These are phyloP conservation scores for Subacronicta megacephala DNA, from an alignment of 2,888 invertebrate species.

Conservation along the genomic window DNA sequence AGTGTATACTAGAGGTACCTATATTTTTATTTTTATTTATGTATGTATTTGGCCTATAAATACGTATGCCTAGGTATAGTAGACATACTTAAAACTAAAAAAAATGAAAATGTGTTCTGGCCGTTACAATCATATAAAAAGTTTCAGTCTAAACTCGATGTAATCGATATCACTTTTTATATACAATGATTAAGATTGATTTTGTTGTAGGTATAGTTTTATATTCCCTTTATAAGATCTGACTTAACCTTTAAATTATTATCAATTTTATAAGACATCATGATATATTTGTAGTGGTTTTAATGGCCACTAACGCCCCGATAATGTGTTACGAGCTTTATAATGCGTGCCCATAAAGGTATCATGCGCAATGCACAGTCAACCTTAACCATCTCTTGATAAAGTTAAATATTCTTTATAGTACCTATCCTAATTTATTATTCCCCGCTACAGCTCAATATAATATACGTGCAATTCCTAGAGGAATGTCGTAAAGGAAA, in stretches of 20 bases:
- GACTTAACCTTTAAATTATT: too few relatives aligned
- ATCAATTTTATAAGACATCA: conserved; percentile 42
- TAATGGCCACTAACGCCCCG: conserved; percentile 30
- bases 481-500: conserved; percentile 59
- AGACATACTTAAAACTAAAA: too few relatives aligned
- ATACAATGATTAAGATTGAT: too few relatives aligned
- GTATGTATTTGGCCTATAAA: too few relatives aligned
- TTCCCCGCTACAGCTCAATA: conserved; percentile 17
- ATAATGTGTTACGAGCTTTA: conserved; percentile 39
- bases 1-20: conserved; percentile 12
- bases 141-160: too few relatives aligned
- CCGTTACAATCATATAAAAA: too few relatives aligned
- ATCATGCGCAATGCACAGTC: conserved; percentile 8
- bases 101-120: too few relatives aligned
- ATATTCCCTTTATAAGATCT: too few relatives aligned
- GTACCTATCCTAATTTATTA: conserved; percentile 6
- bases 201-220: too few relatives aligned
- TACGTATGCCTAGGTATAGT: too few relatives aligned
- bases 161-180: too few relatives aligned
- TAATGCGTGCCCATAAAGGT: conserved; percentile 21
- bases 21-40: too few relatives aligned
- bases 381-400: conserved; percentile 3
- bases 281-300: conserved; percentile 28
- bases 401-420: conserved; percentile 15
- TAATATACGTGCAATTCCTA: conserved; percentile 33